Base-by-base conservation (phyloP, 2,113 vertebrate species). In the Rhinoptilus africanus region DNA sequence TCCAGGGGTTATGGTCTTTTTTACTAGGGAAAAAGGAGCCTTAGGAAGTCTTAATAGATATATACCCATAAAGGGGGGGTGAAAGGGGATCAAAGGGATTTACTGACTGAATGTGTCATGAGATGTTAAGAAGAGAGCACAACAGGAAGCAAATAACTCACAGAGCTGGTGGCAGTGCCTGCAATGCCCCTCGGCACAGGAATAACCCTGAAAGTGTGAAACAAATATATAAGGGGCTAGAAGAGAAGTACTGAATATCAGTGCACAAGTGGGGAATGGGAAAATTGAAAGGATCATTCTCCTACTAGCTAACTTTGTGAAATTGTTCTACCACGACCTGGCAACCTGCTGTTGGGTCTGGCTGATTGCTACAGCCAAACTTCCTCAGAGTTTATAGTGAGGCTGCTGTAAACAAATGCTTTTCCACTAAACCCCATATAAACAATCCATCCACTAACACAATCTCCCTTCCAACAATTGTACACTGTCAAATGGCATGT, bases 381-480 rank as follows among this genome's bases (percentile, higher is more conserved):
- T 62, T 88, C 39, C 59, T 23, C n/a, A n/a, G 63, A 74, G 34
- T 91, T 92, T 94, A 74, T 17, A 68, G 64, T 1, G 16, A 81
- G 41, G 39, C 66, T 88, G 53, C 26, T 75, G 57, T 94, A 97
- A 97, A 90, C 83, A 97, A 97, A 92, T 35, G 56, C 66, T 94
- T 96, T 95, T 96, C 90, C 56, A 89, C 86, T 90, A 60, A 96
- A 96, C 91, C 53, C 68, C 95, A n/a, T 73, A 53, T 92, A 97
- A 98, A 97, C 45, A 92, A 81, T 43, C 26, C 59, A 62, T 88
- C 72, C 4, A 3, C 39, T 85, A 69, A 59, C 53, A 95, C 32
- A 8, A 4, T 41, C 28, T 89, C 4, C 2, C 32, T 73, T 91
- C 66, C 75, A 88, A 66, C 91, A 50, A 28, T 23, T 57, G 30